These are phyloP conservation scores for Aphis craccivora DNA, from an alignment of 1,140 invertebrate species.

Conservation along the genomic window DNA sequence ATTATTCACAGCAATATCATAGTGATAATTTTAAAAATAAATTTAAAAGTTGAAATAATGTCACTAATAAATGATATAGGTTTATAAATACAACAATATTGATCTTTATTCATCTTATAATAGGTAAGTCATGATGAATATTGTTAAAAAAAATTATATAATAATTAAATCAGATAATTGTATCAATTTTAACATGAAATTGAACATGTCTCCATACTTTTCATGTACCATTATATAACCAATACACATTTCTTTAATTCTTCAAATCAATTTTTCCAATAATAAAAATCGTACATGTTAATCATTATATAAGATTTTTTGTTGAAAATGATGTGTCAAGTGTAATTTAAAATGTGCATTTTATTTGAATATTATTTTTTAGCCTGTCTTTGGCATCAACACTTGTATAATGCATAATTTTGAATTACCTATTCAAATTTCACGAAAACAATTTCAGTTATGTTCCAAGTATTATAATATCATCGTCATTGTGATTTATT, in stretches of 20 bases:
- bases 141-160: not conserved
- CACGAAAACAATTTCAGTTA: not conserved
- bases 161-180: no score
- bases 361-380: not conserved
- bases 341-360: slow-evolving; percentile 9
- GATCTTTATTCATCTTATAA: not conserved
- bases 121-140: not conserved
- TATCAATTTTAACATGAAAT: no score
- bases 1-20: not conserved
- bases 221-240: not conserved
- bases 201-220: not conserved
- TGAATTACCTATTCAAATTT: not conserved
- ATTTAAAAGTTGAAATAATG: not conserved
- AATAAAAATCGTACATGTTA: not conserved
- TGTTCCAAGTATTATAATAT: not conserved
- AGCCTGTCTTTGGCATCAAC: not conserved
- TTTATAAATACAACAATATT: not conserved
- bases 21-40: not conserved
- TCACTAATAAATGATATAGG: not conserved
- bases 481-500: not conserved
- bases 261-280: not conserved
- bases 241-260: not conserved
- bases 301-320: not conserved
- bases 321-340: not conserved
- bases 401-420: not conserved